Base-by-base conservation (phyloP, 2,113 vertebrate species). In the Myanophis thanlyinensis region DNA sequence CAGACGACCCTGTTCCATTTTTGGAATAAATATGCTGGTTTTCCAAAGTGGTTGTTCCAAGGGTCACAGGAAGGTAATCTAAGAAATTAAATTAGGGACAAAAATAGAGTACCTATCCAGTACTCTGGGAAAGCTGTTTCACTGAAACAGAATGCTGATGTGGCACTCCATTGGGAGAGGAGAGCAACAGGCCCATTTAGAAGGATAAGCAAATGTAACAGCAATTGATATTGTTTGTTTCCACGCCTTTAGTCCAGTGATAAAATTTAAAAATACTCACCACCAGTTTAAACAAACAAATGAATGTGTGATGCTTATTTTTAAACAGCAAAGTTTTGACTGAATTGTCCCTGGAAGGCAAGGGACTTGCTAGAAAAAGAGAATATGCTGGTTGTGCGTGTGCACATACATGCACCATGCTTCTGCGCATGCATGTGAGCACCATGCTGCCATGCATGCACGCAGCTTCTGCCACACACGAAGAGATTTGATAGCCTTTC, bases 131-230 rank as follows among this genome's bases (percentile, higher is more conserved):
- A 88, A 96, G 20, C 59, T 87, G n/a, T n/a, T 49, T 56, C 0
- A 0, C 85, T 73, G 90, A 56, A 95, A 86, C 91, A 92, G 94
- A 90, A 95, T 91, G 46, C 94, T 73, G 62, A 80, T 95, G 93
- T 93, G 94, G 91, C 52, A 0, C 91, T 93, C 94, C 94, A 95
- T 95, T 95, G 96, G 96, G 95, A 95, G 94, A 84, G 91, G 94
- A 94, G 90, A 91, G 93, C 88, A 93, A 87, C 0, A 62, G 92
- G 93, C 23, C 88, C 49, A 93, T 96, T 90, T 93, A 94, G 90
- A 90, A 93, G 94, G 93, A 93, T 52, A 96, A 96, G 93, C 87
- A 93, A 96, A 96, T 96, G 95, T 94, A 95, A 96, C 94, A 96
- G 93, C 95, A 94, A 95, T 94, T 95, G 84, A 91, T 95, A 91